Base-by-base conservation (phyloP, 2,113 vertebrate genomes). In the Poicephalus gulielmi region DNA sequence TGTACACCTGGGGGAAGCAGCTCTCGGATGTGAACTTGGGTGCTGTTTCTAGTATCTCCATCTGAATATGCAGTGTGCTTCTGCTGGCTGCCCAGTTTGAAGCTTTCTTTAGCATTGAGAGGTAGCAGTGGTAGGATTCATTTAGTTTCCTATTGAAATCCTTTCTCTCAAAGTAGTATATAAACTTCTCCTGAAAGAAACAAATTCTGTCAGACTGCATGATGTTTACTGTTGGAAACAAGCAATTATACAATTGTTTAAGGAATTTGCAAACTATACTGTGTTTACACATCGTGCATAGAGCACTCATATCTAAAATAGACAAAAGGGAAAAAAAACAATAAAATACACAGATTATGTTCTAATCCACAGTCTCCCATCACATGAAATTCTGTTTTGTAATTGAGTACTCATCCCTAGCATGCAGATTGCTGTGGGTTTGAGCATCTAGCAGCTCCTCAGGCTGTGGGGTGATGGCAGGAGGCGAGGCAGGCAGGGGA, bases 11-110 rank as follows among this genome's bases (percentile, higher is more conserved):
- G 22, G 31, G 25, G 24, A 55, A 17, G 5, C 33, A 25, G 39
- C 20, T 52, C n/a, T 28, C 0, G 0, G 35, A 5, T 49, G 31
- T 37, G 63, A 55, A 4, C 24, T 3, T 7, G 49, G 17, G 14
- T 39, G 28, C 7, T 16, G 30, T 33, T 77, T 74, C 30, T 28
- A 13, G 31, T 0, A 0, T 35, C 63, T 57, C 57, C 14, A 5
- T 52, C 63, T 39, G 52, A 83, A 13, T 31, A 4, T 3, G 17
- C 41, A 11, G 35, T 3, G 3, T 43, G 62, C 33, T 59, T 64
- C 76, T 86, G 68, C 59, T 76, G 62, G 35, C 44, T 37, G 62
- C 55, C 55, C 47, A 6, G 35, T 81, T 39, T 47, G 44, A 83
- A 73, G 43, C n/a, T 93, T 71, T 49, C 13, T 88, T 62, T 44